These are phyloP conservation scores for Tragelaphus imberbis DNA, from an alignment of 2,113 vertebrate genomes.

Conservation along the genomic window DNA sequence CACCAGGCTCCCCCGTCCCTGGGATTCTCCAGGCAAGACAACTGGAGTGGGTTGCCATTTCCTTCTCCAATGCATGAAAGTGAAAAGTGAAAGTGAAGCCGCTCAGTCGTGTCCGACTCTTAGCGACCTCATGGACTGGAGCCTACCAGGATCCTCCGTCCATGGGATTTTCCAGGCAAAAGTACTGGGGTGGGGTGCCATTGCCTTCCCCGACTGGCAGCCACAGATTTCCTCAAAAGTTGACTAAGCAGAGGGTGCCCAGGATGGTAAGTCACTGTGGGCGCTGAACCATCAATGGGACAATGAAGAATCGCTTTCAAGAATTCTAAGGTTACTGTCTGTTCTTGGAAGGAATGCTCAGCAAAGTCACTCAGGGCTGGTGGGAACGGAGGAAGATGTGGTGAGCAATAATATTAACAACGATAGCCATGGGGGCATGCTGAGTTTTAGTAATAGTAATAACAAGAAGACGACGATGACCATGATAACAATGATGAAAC, in stretches of 20 bases:
- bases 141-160: too few relatives aligned
- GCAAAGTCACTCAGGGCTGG: neutral
- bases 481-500: neutral
- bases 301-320: neutral
- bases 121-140: too few relatives aligned
- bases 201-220: too few relatives aligned
- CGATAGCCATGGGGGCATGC: neutral
- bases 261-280: neutral
- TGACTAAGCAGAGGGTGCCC: neutral
- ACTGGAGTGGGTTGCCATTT: too few relatives aligned
- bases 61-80: too few relatives aligned
- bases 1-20: too few relatives aligned
- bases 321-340: conserved; percentile 18
- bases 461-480: neutral
- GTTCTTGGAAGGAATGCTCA: conserved; percentile 34
- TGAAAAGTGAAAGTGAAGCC: too few relatives aligned
- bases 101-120: too few relatives aligned
- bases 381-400: neutral
- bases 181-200: too few relatives aligned
- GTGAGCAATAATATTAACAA: neutral
- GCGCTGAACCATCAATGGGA: neutral
- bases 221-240: neutral
- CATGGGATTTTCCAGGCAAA: too few relatives aligned
- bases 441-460: neutral
- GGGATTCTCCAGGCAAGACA: too few relatives aligned